Base-by-base conservation (phyloP, 1,140 invertebrate genomes). In the Rhopalosiphum padi region DNA sequence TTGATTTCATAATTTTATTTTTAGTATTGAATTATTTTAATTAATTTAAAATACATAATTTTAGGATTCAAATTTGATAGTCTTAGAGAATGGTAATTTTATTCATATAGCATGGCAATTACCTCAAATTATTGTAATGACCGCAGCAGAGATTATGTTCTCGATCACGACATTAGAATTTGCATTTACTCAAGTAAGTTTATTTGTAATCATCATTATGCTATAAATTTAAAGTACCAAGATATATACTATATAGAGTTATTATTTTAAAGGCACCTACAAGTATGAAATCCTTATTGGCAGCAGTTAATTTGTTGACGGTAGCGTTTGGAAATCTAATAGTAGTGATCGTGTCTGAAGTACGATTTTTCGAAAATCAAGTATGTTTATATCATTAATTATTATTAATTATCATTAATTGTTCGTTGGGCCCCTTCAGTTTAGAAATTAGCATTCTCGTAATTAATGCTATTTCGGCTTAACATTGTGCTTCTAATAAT, bases 141-240 rank as follows among this genome's bases (percentile, higher is more conserved):
- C 97, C 1, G 94, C 96, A 0, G 97, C 95, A 15, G 97, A 97
- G 95, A 95, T 97, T 86, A 96, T 97, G 95, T 97, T 97, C 94
- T 94, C 96, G 8, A 96, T 97, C 77, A 97, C 97, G 48, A 97
- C 97, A 35, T 95, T 97, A 1, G 96, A 97, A 93, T 97, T 97
- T 95, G 96, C 97, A 21, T 97, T 97, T 95, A 96, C 96, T 60
- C 96, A 97, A 96, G 96, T 96, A 83, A 83, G 15, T 23, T 90
- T 30, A 2, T n/a, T 89, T 55, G 37, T 51, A 37, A 89, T 43
- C 1, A 37, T 11, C 43, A 25, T 90, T 90, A 25, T 82, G n/a
- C 15, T 91, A 48, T 35, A 77, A 51, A 43, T 91, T 48, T 48
- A 11, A 68, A 46, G 60, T n/a, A 77, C 15, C n/a, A 18, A n/a